phyloP scores from a whole-genome alignment of 2,113 vertebrate genomes.

The Chaetops frenatus region DNA sequence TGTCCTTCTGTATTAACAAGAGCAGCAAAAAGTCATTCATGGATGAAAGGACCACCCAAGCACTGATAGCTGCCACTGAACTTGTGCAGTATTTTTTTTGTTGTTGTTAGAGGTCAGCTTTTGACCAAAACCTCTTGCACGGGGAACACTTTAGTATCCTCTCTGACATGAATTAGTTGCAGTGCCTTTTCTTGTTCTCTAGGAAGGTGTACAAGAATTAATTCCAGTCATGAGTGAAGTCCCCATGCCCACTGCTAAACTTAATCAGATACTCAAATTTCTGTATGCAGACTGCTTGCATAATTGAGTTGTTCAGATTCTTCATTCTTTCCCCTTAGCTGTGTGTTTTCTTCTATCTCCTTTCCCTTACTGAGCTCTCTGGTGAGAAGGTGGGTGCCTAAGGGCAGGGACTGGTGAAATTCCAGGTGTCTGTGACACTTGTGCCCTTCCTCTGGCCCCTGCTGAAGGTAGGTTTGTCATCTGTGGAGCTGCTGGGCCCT shows the following conservation, averaged over 20 bases:
- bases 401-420: neutral
- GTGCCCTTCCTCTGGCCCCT: neutral
- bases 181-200: neutral
- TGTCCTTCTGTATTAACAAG: neutral
- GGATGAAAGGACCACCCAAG: neutral
- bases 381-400: neutral
- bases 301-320: neutral
- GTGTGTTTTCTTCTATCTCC: accelerated
- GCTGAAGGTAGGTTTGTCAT: neutral
- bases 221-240: neutral
- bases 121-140: neutral
- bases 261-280: neutral
- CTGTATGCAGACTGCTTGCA: neutral
- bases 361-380: neutral
- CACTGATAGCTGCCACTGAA: neutral
- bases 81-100: neutral
- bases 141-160: neutral
- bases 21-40: neutral
- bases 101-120: neutral
- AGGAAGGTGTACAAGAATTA: neutral
- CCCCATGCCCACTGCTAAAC: neutral
- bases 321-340: neutral
- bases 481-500: neutral
- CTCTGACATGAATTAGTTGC: neutral
- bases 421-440: neutral